Base-by-base conservation (phyloP, 2,113 vertebrate species). In the Lycaon pictus region DNA sequence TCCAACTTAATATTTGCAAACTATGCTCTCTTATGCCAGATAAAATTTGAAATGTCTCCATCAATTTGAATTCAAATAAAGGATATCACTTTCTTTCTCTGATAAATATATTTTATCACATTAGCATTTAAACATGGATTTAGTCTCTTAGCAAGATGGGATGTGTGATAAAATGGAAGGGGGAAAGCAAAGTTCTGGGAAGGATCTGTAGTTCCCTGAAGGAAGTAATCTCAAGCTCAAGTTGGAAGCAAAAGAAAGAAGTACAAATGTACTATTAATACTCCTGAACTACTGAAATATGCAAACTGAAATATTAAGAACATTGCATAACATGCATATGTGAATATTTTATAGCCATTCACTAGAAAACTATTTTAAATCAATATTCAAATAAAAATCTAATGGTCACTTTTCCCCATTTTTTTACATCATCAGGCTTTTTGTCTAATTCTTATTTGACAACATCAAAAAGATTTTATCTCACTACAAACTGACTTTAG, bases 261-360 rank as follows among this genome's bases (percentile, higher is more conserved):
- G 51, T 93, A 58, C 0, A 93, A 77, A 91, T 97, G 23, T 72
- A 62, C 62, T 53, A 84, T 51, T 93, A 74, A 92, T 88, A 51
- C 25, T 95, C 29, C 55, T 15, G n/a, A 55, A 60, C 62, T 97
- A 79, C 79, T 87, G 74, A 98, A 71, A 79, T 37, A 60, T 82
- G 29, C 71, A 96, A 91, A 97, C 53, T 37, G 58, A 97, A 98
- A 96, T 95, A 84, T 93, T 97, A 96, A 95, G 65, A 91, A 6
- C 22, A 60, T 86, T 82, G 35, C 94, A 23, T 72, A 98, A 91
- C 91, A 81, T 69, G 1, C 19, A 92, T 91, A 2, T 6, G 58
- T 96, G 22, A 62, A 79, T 29, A 60, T 93, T 96, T 95, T 51
- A 76, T 89, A 81, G 80, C 71, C 77, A 86, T 94, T 82, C 13